Evolutionary conservation across 2,113 vertebrate species (phyloP).

Genomic region (Lophura nycthemera): DNA sequence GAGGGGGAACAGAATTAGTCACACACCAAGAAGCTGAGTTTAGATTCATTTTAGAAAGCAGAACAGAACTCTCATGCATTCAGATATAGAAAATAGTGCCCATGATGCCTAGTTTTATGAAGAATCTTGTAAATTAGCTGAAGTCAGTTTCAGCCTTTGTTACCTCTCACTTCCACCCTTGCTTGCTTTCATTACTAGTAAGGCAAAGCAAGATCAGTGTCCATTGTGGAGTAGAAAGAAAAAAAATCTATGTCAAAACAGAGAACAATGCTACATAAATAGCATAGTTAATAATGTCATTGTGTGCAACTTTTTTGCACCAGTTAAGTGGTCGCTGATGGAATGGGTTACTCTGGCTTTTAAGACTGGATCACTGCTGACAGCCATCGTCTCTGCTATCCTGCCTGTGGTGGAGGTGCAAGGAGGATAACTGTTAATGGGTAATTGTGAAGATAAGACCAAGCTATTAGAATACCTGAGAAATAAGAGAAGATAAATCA

Average conservation of each 20-base stretch:
- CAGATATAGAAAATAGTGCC: neutral
- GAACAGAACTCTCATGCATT: neutral
- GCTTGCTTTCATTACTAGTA: neutral
- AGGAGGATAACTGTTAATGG: rapidly evolving
- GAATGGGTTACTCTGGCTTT: neutral
- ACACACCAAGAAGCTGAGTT: neutral
- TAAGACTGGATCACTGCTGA: rapidly evolving
- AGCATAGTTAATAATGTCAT: neutral
- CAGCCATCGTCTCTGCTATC: neutral
- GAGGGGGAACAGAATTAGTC: neutral
- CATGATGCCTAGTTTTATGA: neutral
- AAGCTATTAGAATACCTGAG: neutral
- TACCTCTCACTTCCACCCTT: neutral
- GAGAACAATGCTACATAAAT: neutral
- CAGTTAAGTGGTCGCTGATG: rapidly evolving
- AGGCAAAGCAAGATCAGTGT: neutral
- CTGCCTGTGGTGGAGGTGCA: neutral
- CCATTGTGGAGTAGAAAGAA: neutral
- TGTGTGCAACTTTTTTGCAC: neutral
- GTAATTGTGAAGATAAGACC: neutral
- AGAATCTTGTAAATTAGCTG: neutral
- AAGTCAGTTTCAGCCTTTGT: neutral
- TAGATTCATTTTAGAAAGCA: neutral
- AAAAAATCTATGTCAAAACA: neutral
- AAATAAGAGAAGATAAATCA: neutral